Base-by-base conservation (phyloP, 2,888 invertebrate genomes). In the Agonopterix subpropinquella region DNA sequence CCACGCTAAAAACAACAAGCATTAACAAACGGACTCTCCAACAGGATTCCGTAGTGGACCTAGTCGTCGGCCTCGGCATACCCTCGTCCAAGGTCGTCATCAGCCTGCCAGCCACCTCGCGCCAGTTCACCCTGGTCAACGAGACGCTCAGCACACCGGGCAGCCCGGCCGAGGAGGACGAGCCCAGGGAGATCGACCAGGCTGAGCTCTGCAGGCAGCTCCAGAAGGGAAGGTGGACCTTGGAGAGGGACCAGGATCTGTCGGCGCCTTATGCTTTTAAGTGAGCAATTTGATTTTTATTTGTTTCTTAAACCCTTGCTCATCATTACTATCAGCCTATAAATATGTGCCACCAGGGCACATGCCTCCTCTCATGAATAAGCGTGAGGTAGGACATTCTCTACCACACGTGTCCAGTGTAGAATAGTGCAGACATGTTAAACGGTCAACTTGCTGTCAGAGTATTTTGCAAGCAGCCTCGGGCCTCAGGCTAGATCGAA, bases 231-330 rank as follows among this genome's bases (percentile, higher is more conserved):
- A 77, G 90, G 44, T 94, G 94, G 95, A 94, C 92, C 0, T 70
- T 94, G 53, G 94, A 94, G 67, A 89, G 95, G 50, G 94, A 94
- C 59, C 93, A 94, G 67, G 95, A 95, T 77, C 80, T 94, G 54
- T 93, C 94, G 0, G 94, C 92, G 51, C 93, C 94, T 58, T 94
- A 94, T 65, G 93, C 94, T 63, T 94, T 93, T 72, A 89, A 89
- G 91, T 91, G 64, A 80, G 81, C 61, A 36, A 47, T 45, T 11
- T 39, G 36, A 13, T 41, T 41, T 44, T 37, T 28, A 4, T 28
- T 28, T 28, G 5, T 4, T 28, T 4, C 4, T 28, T 4, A 28
- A 5, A 28, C 5, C 5, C 1, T 28, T 28, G 28, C 28, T 28
- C 13, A 13, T 13, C 13, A 13, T 13, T 13, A 13, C 13, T 13